phyloP scores from a whole-genome alignment of 30 jellyfish, hydroid and myxozoan species.

The Aurelia sp. region DNA sequence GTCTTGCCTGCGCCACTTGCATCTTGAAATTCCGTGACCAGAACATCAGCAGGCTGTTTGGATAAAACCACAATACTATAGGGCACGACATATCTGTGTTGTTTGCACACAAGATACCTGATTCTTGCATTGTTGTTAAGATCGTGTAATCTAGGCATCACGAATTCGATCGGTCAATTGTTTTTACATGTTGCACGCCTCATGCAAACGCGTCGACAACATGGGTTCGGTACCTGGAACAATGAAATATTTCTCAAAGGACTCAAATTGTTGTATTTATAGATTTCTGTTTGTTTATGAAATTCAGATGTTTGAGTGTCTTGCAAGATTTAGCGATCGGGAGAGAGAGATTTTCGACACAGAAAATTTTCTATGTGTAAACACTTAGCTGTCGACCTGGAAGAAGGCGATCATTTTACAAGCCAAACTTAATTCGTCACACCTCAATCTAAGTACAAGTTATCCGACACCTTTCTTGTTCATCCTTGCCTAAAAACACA shows the following conservation, averaged over 20 bases:
- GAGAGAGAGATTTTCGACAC: too few relatives aligned
- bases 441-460: too few relatives aligned
- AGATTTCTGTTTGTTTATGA: neutral
- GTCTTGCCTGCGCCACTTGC: conserved; percentile 29
- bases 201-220: neutral
- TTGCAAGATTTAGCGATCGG: too few relatives aligned
- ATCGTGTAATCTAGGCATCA: conserved; percentile 48
- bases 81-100: conserved; percentile 65
- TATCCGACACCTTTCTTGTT: too few relatives aligned
- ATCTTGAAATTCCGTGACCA: conserved; percentile 67
- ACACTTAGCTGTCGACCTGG: too few relatives aligned
- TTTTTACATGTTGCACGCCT: conserved; percentile 2
- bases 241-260: neutral
- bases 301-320: too few relatives aligned
- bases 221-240: neutral
- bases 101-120: conserved; percentile 61
- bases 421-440: too few relatives aligned
- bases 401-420: too few relatives aligned
- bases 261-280: conserved; percentile 1
- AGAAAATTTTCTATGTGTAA: too few relatives aligned
- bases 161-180: conserved; percentile 15
- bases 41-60: conserved; percentile 62
- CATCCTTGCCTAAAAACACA: too few relatives aligned
- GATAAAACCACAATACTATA: conserved; percentile 60
- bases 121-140: conserved; percentile 35